These are phyloP conservation scores for Tautogolabrus adspersus DNA, from an alignment of 2,113 vertebrate genomes.

Conservation along the genomic window DNA sequence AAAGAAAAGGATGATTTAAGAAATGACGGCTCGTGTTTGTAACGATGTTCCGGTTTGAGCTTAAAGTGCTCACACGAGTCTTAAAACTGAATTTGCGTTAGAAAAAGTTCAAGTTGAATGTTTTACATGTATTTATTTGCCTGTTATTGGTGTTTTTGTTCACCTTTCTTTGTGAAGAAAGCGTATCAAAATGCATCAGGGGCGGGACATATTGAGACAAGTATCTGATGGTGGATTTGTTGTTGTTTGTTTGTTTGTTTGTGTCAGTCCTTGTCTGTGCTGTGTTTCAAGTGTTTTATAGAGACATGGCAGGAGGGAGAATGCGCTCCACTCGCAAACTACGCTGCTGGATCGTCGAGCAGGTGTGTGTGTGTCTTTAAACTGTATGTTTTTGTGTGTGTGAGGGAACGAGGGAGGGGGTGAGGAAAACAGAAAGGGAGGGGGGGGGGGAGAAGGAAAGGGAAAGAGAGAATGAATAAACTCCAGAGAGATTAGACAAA, in stretches of 20 bases:
- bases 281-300: neutral
- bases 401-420: neutral
- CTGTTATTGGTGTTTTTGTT: neutral
- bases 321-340: constrained; percentile 86
- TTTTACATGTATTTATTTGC: neutral
- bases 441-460: neutral
- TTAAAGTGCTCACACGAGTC: neutral
- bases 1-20: neutral
- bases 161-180: too few relatives aligned
- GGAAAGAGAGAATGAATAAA: neutral
- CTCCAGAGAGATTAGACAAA: neutral
- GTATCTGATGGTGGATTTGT: neutral
- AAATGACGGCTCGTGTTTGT: neutral
- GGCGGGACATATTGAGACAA: too few relatives aligned
- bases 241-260: neutral
- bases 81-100: rapidly evolving
- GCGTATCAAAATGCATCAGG: too few relatives aligned
- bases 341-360: constrained; percentile 88
- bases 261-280: neutral
- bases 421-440: rapidly evolving
- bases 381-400: neutral
- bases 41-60: rapidly evolving
- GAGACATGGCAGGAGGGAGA: constrained; percentile 80
- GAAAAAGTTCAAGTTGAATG: neutral
- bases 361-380: constrained; percentile 67